These are phyloP conservation scores for Pterocles orientalis DNA, from an alignment of 2,113 vertebrate species.

Conservation along the genomic window DNA sequence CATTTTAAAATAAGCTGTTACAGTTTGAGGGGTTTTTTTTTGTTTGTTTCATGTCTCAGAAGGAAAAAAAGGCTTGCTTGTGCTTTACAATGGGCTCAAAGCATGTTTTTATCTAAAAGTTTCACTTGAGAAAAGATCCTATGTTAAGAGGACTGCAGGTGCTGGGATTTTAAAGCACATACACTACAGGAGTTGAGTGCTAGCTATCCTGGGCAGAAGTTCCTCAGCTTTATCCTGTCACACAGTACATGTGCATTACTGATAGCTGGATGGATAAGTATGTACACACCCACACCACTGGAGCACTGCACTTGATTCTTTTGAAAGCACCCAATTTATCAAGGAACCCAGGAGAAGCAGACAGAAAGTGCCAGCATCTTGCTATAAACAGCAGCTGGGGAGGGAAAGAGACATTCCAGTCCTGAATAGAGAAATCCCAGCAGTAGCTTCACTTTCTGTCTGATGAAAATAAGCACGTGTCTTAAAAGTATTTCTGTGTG, in stretches of 20 bases:
- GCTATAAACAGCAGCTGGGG: not conserved
- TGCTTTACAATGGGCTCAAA: not conserved
- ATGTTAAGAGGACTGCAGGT: not conserved
- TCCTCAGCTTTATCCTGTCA: not conserved
- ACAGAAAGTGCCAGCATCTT: not conserved
- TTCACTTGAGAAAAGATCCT: not conserved
- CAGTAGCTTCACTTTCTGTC: not conserved
- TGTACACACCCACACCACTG: not conserved
- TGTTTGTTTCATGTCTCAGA: not conserved
- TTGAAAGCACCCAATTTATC: not conserved
- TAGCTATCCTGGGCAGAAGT: not conserved
- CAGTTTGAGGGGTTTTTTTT: accelerated
- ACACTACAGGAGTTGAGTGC: not conserved
- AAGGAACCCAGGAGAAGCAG: not conserved
- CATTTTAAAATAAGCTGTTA: not conserved
- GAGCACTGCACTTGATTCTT: not conserved
- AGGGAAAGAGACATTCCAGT: not conserved
- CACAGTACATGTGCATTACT: not conserved
- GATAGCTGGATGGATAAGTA: not conserved
- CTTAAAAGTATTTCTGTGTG: not conserved
- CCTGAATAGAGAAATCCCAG: not conserved
- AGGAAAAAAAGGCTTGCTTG: not conserved
- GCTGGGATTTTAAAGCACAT: not conserved
- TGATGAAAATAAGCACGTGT: not conserved
- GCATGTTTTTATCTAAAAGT: not conserved